Percentiles rank a stretch among this genome's conserved stretches.
These are phyloP conservation scores for Labrus mixtus DNA, from an alignment of 2,113 vertebrate species.

Conservation along the genomic window DNA sequence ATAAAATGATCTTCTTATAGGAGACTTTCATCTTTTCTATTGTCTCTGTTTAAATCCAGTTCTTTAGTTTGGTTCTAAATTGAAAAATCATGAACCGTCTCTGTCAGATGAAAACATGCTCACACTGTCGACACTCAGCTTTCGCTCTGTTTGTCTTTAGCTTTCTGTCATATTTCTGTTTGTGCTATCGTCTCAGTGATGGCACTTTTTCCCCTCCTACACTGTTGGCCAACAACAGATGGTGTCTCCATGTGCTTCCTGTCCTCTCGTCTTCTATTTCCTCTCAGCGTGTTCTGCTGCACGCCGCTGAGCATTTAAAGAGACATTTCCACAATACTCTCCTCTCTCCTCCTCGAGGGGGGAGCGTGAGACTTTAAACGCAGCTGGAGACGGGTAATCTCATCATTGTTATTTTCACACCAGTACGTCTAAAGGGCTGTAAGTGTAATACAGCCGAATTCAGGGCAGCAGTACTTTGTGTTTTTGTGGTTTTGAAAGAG, in stretches of 20 bases:
- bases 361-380: background rate
- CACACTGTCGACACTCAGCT: background rate
- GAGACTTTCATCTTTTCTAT: too few species aligned
- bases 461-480: background rate
- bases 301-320: constrained; percentile 42
- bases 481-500: background rate
- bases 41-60: background rate
- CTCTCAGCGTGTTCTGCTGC: constrained; percentile 50
- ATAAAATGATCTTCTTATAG: too few species aligned
- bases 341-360: background rate
- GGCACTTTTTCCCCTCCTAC: constrained; percentile 26
- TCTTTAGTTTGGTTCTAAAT: background rate
- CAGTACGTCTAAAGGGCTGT: background rate
- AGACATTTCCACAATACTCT: constrained; percentile 20
- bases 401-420: background rate
- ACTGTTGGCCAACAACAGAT: constrained; percentile 72
- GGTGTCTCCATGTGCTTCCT: constrained; percentile 70
- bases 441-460: background rate
- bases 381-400: background rate
- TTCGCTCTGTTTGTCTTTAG: background rate
- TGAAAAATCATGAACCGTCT: too few species aligned
- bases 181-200: constrained; percentile 8
- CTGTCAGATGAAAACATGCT: background rate
- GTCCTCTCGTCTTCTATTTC: constrained; percentile 62
- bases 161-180: background rate